Evolutionary conservation across 2,888 invertebrate genomes (phyloP), one percentile per base, ranked within the genome.

Genomic region (Lycophotia porphyrea): DNA sequence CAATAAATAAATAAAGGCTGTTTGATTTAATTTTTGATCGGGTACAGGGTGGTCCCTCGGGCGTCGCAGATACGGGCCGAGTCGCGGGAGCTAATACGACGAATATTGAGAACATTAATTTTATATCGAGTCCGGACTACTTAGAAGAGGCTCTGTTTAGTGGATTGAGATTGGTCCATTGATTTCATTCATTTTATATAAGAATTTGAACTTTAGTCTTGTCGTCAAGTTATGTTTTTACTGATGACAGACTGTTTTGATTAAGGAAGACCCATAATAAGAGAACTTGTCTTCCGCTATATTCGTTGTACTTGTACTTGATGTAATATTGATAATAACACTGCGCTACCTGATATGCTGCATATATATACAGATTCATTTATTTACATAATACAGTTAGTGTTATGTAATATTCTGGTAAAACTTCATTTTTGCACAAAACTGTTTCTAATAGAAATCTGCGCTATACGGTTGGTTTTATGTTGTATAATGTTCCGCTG

Each of bases 11-110:
- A 60, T 81, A 74, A 84, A 65, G 66, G 64, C 0, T 68, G 79
- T 74, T 79, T 74, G 71, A 81, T 85, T 85, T 74, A 71, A 78
- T 84, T 86, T 83, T 84, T 84, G 81, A 84, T 49, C 63, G 73
- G 63, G 71, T 65, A 42, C 68, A 71, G 65, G 65, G 15, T 31
- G 39, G 39, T 71, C 75, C 75, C 69, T 42, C 52, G 75, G 64
- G 67, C 11, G 18, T 15, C 65, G 64, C 76, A 71, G 47, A 7
- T 66, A 71, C 52, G 66, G 24, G 15, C 39, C 39, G 34, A 75
- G 64, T 73, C 72, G 42, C 66, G 34, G 24, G 36, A 65, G 44
- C 61, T 73, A 71, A 42, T n/a, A 52, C 24, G 24, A 67, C 27
- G 39, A 55, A 78, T 69, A 79, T 71, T 65, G 42, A 60, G 49